Percentiles rank a stretch among this genome's conserved stretches.
phyloP scores from a whole-genome alignment of 2,888 invertebrate genomes.

The Tenodera sinensis region DNA sequence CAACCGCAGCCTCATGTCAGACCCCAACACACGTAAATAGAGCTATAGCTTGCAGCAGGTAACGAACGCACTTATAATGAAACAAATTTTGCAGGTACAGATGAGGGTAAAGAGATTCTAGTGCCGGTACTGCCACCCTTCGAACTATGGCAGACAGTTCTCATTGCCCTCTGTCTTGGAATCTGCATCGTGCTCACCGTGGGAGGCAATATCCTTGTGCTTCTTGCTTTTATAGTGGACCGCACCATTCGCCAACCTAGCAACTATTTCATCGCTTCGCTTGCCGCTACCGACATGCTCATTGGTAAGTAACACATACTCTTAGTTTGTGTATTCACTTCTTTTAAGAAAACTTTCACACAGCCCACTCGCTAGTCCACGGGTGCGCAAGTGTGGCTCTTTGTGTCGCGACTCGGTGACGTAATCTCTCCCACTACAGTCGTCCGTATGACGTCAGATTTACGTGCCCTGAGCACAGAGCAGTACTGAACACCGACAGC shows the following conservation, averaged over 20 bases:
- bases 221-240: constrained; percentile 92
- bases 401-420: too few relatives aligned
- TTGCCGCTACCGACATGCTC: constrained; percentile 94
- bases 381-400: too few relatives aligned
- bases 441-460: too few relatives aligned
- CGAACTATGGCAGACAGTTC: constrained; percentile 82
- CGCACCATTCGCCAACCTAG: constrained; percentile 92
- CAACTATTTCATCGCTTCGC: constrained; percentile 98
- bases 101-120: constrained; percentile 33
- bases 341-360: too few relatives aligned
- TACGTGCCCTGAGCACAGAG: too few relatives aligned
- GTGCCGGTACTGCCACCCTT: constrained; percentile 74
- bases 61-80: neutral
- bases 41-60: neutral
- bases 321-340: too few relatives aligned
- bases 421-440: too few relatives aligned
- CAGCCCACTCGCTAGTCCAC: too few relatives aligned
- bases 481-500: too few relatives aligned
- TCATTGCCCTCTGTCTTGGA: constrained; percentile 82
- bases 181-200: constrained; percentile 89
- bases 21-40: too few relatives aligned
- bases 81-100: neutral
- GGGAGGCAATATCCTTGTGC: constrained; percentile 91
- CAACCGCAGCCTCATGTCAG: too few relatives aligned
- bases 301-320: constrained; percentile 64